These are phyloP conservation scores for Silvanus unidentatus DNA, from an alignment of 2,888 invertebrate genomes.

Conservation along the genomic window DNA sequence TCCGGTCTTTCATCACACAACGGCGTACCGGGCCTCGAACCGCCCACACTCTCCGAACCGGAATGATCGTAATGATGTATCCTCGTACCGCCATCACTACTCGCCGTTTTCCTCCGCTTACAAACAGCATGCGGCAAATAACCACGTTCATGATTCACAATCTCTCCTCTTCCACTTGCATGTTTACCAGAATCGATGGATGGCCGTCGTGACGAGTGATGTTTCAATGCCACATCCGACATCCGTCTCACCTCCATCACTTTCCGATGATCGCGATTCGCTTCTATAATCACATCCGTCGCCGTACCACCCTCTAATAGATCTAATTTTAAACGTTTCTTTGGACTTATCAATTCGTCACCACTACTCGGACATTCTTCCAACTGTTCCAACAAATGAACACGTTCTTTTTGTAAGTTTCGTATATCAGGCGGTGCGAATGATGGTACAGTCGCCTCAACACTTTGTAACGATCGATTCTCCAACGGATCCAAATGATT, in stretches of 20 bases:
- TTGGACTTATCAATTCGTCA: conserved; percentile 60
- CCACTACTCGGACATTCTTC: conserved; percentile 67
- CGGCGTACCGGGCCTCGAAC: conserved; percentile 80
- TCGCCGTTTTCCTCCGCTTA: conserved; percentile 51
- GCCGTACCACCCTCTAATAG: conserved; percentile 38
- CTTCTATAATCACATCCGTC: conserved; percentile 43
- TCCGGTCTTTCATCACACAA: conserved; percentile 77
- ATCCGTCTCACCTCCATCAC: conserved; percentile 51
- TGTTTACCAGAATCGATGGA: conserved; percentile 47
- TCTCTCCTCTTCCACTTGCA: conserved; percentile 25
- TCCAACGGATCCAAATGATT: conserved; percentile 43
- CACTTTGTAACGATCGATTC: conserved; percentile 15
- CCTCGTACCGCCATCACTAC: conserved; percentile 34
- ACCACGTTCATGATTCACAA: not conserved
- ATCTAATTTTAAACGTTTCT: conserved; percentile 61
- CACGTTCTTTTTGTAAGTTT: conserved; percentile 61
- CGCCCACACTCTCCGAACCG: conserved; percentile 58
- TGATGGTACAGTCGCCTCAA: conserved; percentile 20
- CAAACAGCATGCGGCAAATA: conserved; percentile 48
- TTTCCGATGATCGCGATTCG: conserved; percentile 44
- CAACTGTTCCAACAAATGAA: conserved; percentile 63
- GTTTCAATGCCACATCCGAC: conserved; percentile 45
- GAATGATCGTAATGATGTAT: conserved; percentile 52
- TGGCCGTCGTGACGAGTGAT: conserved; percentile 47
- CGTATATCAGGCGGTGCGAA: conserved; percentile 55